Evolutionary conservation across 2,797 vertebrate genomes (phyloP), one percentile per base, ranked within the genome.

Genomic region (Lemur catta): DNA sequence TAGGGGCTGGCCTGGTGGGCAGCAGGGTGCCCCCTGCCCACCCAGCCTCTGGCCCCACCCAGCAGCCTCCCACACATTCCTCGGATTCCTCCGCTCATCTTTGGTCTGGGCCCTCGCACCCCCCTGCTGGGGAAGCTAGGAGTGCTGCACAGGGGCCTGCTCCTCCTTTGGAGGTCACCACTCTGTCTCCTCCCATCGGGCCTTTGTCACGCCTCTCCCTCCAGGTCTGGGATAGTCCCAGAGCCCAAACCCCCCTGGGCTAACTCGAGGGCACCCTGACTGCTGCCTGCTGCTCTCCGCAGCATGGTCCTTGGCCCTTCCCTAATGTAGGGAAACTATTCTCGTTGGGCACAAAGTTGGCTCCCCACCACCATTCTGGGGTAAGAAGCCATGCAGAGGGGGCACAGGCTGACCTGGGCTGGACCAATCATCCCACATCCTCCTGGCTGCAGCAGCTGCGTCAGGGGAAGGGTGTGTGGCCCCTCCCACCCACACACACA

Each of bases 121-220:
- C 43, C 15, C 55, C 67, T 61, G 59, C 63, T 4, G 33, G 55
- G 84, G 76, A 65, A 84, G n/a, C 79, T 59, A 35, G 59, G 91
- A 76, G 38, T 33, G 78, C 75, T 38, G 57, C 10, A 12, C 33
- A 63, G 35, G 8, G 18, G 0, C 13, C 71, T 43, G 38, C 38
- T 38, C 38, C 38, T 38, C 38, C 38, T 38, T 38, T 4, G 7
- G 22, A 55, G 55, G 65, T 38, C 12, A 0, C 46, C 41, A 59
- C 26, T 15, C 35, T 26, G 20, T 35, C 7, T 7, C 1, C 46
- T 15, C 33, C 28, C 2, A 0, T 1, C 1, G 1, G 35, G 26
- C 41, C 80, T 50, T 55, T 76, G 46, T 38, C 33, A 2, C 0
- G 3, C 7, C n/a, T 79, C n/a, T 69, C 59, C 43, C 57, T 43